Evolutionary conservation across 2,113 vertebrate genomes (phyloP).

Genomic region (Rhegmatorhina hoffmannsi): DNA sequence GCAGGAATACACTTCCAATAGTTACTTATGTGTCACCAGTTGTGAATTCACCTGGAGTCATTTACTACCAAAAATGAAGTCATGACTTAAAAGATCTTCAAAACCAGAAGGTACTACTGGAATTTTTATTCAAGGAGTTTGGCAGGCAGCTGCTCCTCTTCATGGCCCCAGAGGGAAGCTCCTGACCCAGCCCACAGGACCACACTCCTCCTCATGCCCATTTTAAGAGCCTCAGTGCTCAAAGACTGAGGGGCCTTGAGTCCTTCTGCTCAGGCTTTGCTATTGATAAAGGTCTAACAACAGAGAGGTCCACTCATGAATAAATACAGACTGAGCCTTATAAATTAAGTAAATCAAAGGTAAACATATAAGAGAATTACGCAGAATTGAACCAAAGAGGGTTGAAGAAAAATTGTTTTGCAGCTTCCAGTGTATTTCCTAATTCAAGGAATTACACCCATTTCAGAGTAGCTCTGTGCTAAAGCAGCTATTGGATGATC

Average conservation of each 20-base stretch:
- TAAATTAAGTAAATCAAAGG: background rate
- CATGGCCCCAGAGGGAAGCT: background rate
- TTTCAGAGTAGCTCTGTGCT: background rate
- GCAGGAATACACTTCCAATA: background rate
- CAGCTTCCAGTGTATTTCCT: background rate
- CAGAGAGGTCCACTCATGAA: background rate
- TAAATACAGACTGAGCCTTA: background rate
- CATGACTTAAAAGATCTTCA: background rate
- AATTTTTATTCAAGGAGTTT: background rate
- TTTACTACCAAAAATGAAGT: background rate
- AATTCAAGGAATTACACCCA: background rate
- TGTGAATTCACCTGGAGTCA: background rate
- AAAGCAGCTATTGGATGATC: background rate
- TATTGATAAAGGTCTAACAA: background rate
- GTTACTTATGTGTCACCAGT: background rate
- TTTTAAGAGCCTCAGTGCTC: background rate
- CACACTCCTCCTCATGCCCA: background rate
- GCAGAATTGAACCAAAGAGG: background rate
- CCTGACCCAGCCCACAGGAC: background rate
- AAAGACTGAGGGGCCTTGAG: background rate
- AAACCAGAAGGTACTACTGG: background rate
- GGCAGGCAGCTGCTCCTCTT: background rate
- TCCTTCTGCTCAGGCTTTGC: background rate
- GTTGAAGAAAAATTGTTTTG: background rate
- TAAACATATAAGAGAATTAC: background rate